Base-by-base conservation (phyloP, 2,797 vertebrate genomes). In the Gymnothorax javanicus region DNA sequence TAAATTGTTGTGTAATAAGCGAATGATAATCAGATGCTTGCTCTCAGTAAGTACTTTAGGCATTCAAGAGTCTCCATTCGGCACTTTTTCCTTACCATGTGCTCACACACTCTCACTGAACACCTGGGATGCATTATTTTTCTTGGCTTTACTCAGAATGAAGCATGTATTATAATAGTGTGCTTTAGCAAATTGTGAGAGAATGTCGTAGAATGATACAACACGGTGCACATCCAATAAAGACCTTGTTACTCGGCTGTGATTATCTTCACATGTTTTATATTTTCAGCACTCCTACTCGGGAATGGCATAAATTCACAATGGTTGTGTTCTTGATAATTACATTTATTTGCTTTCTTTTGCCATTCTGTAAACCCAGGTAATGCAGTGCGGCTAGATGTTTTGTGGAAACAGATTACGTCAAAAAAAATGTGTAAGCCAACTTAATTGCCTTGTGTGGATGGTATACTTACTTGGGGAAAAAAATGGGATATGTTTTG, bases 1-100 rank as follows among this genome's bases (percentile, higher is more conserved):
- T 84, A 85, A 82, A 75, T 88, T 87, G 89, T 90, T 83, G 82
- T 67, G 87, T 43, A 67, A 86, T 90, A 91, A 90, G 89, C 82
- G 84, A 88, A 87, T 62, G 60, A 58, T 90, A 89, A 90, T 90
- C 87, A 87, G 82, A 86, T 67, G 85, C 85, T 88, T 85, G 87
- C 86, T 75, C 82, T 33, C 52, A 69, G 25, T 67, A 79, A 88
- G 79, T 59, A 56, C 85, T 71, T 59, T 11, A 64, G 52, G 81
- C 50, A 54, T n/a, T 20, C 57, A 9, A 7, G 56, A n/a, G 6
- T 50, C 23, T 67, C 81, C 52, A 59, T 7, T 59, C 25, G 8
- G 58, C 6, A 3, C 9, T 59, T 23, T n/a, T 20, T 56, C 75
- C 50, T n/a, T 23, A 2, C 5, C 2, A 23, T 81, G 52, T 56